Conservation (phyloP, 2,888 invertebrate species). For the Drosophila borealis region DNA sequence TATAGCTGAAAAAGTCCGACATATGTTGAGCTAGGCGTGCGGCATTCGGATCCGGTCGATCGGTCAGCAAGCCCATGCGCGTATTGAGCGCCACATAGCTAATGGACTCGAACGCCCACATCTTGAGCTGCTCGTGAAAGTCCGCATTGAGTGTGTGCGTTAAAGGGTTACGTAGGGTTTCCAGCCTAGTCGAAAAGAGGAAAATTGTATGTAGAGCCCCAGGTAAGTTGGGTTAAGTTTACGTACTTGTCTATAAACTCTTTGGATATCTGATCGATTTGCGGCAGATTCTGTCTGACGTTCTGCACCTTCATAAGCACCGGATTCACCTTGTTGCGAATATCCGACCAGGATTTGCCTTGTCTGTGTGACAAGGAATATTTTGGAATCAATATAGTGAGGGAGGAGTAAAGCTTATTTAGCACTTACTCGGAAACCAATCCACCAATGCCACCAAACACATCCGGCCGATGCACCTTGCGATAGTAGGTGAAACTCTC, state of each 20-base stretch:
- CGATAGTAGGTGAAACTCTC: conserved; percentile 85
- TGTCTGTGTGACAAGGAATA: conserved; percentile 83
- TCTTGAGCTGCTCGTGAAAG: conserved; percentile 86
- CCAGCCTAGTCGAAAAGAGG: conserved; percentile 58
- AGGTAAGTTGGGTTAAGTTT: not conserved
- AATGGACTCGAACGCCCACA: conserved; percentile 87
- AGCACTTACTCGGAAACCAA: conserved; percentile 76
- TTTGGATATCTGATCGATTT: conserved; percentile 75
- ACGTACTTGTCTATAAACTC: conserved; percentile 78
- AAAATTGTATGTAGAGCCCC: not conserved
- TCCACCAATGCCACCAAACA: conserved; percentile 82
- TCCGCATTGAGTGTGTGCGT: conserved; percentile 73
- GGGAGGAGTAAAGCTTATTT: too few relatives aligned
- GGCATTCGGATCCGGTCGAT: conserved; percentile 67
- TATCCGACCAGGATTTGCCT: conserved; percentile 88
- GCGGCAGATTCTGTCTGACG: conserved; percentile 71
- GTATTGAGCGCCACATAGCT: conserved; percentile 84
- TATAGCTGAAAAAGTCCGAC: conserved; percentile 72
- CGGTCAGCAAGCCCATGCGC: conserved; percentile 72
- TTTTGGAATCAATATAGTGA: not conserved
- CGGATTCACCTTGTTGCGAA: conserved; percentile 87
- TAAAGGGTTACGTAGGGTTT: conserved; percentile 56
- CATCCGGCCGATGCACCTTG: conserved; percentile 81
- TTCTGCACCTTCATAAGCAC: conserved; percentile 81
- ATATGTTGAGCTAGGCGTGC: conserved; percentile 65